Base-by-base conservation (phyloP, 2,888 invertebrate species). In the Pseudococcus longispinus region DNA sequence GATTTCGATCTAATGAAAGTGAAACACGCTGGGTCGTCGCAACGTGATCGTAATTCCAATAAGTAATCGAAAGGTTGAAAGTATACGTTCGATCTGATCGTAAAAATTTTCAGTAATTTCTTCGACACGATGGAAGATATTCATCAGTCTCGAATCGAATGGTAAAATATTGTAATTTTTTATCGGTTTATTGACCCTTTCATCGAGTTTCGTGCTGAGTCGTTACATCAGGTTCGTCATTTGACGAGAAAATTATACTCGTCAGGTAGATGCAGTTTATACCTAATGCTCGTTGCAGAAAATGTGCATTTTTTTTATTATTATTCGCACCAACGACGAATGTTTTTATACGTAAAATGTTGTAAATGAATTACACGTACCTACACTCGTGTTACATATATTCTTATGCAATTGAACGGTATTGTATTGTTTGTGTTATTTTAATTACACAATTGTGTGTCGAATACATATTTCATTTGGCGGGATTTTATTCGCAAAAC, bases 391-490 rank as follows among this genome's bases (percentile, higher is more conserved):
- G 42, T 80, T 60, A 60, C 23, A 60, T 23, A 23, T 60, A 60
- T 37, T 42, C 20, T 80, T 80, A 42, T 80, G 77, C 23, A 80
- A 80, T 23, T 80, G 20, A 60, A 60, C 60, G 60, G 20, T 60
- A 42, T 80, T 26, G 77, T 77, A 15, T 2, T 74, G 37, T 37
- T 37, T 37, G 37, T 37, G 29, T 77, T 77, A 42, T 80, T 80
- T 80, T 80, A 80, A 80, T 80, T 80, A 80, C 77, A 80, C 77
- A 80, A 80, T 42, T 37, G 37, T 42, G 20, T 20, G 42, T n/a
- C 8, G 11, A 60, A 60, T 23, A 60, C 23, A 37, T 42, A n/a
- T 80, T 42, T 42, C 77, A 77, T 32, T 37, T 9, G 37, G 37
- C 37, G 18, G 18, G 37, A 77, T 37, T 77, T 37, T n/a, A 77